Conservation (phyloP, 2,888 invertebrate species). For the Hirtodrosophila histrioides region DNA sequence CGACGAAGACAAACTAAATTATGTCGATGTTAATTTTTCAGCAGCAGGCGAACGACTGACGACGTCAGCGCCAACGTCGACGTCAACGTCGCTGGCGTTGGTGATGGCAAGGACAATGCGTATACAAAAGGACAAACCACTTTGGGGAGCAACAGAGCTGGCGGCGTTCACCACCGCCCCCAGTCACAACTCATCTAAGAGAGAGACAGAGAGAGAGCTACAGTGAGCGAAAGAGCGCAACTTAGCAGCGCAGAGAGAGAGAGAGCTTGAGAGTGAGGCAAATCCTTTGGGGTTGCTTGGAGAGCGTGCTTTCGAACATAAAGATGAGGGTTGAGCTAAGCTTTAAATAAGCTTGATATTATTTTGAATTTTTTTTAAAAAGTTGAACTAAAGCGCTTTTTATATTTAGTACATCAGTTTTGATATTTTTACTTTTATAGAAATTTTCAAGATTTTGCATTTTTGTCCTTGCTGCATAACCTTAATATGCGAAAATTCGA, state of each 20-base stretch:
- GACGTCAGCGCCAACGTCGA: conserved; percentile 26
- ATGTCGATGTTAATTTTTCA: conserved; percentile 78
- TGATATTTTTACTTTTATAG: background rate
- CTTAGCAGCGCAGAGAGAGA: conserved; percentile 16
- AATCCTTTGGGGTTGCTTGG: conserved; percentile 30
- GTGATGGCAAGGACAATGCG: conserved; percentile 70
- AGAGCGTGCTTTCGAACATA: conserved; percentile 7
- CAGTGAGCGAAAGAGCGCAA: conserved; percentile 15
- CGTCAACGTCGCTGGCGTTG: conserved; percentile 7
- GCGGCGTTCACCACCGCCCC: conserved; percentile 27
- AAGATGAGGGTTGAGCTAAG: conserved; percentile 21
- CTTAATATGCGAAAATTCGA: conserved; percentile 41
- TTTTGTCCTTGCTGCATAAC: conserved; percentile 34
- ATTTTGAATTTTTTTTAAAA: background rate
- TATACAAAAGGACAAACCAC: conserved; percentile 62
- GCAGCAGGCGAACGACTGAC: conserved; percentile 72
- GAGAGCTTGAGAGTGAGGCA: conserved; percentile 5
- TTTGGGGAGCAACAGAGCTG: conserved; percentile 49
- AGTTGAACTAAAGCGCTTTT: too few species aligned
- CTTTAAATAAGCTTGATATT: background rate
- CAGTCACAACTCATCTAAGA: conserved; percentile 12
- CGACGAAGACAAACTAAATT: conserved; percentile 82
- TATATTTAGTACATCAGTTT: background rate
- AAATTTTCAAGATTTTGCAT: background rate
- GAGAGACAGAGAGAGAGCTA: conserved; percentile 9